Percentiles rank a stretch among this genome's conserved stretches.
These are phyloP conservation scores for Pseudolaguvia tuberculata DNA, from an alignment of 2,113 vertebrate genomes.

Conservation along the genomic window DNA sequence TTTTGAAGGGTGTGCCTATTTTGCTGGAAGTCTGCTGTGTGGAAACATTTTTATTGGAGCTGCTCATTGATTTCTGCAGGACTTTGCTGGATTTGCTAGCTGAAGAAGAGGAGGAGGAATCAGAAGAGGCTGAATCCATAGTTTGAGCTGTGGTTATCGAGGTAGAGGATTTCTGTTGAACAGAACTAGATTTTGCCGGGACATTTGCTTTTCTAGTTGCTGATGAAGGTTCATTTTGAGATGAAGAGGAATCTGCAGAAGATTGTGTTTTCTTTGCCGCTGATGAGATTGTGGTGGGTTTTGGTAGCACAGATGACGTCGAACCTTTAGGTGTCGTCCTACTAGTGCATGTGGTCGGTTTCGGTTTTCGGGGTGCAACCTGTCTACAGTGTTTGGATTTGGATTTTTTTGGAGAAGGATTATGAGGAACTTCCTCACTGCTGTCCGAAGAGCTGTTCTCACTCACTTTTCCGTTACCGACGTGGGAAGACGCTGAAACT, in stretches of 20 bases:
- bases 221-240: slow-evolving; percentile 3
- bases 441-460: slow-evolving; percentile 53
- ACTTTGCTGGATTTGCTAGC: background rate
- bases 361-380: background rate
- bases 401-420: slow-evolving; percentile 24
- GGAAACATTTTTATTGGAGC: background rate
- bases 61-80: background rate
- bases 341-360: background rate
- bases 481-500: background rate
- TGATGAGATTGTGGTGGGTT: slow-evolving; percentile 23
- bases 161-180: background rate
- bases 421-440: slow-evolving; percentile 50
- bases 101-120: background rate
- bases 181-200: background rate
- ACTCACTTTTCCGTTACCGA: slow-evolving; percentile 10
- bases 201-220: background rate
- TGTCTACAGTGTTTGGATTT: slow-evolving; percentile 36
- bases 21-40: background rate
- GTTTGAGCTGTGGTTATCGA: background rate
- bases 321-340: background rate
- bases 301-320: background rate
- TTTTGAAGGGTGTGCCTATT: background rate
- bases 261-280: background rate
- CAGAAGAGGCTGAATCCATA: background rate
- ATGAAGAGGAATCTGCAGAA: slow-evolving; percentile 14